Evolutionary conservation across 1,140 invertebrate genomes (phyloP).

Genomic region (Platorchestia sp.): DNA sequence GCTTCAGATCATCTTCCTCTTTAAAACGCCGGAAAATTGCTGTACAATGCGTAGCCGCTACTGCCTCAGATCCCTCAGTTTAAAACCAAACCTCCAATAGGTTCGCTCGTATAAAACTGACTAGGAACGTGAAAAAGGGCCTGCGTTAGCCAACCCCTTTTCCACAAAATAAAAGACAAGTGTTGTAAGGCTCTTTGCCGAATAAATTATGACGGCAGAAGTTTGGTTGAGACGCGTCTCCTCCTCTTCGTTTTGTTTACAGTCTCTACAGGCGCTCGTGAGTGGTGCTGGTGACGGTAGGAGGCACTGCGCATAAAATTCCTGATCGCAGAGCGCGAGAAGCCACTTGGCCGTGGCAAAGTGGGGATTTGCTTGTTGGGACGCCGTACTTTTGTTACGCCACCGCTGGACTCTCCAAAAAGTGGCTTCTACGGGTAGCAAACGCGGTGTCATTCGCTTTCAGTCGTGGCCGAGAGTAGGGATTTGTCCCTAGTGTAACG

Average conservation of each 20-base stretch:
- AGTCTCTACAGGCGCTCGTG: conserved; percentile 6
- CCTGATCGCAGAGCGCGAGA: neutral
- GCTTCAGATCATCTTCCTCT: neutral
- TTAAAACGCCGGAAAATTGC: neutral
- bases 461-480: neutral
- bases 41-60: neutral
- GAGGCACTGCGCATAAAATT: neutral
- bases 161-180: conserved; percentile 19
- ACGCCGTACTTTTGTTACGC: neutral
- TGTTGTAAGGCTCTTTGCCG: conserved; percentile 14
- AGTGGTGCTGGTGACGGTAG: neutral
- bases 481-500: neutral
- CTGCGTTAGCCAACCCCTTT: neutral
- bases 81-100: neutral
- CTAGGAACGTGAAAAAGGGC: neutral
- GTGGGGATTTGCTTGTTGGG: neutral
- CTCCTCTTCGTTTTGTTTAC: conserved; percentile 35
- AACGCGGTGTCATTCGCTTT: neutral
- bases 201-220: conserved; percentile 26
- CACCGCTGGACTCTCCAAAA: neutral
- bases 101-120: neutral
- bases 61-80: neutral
- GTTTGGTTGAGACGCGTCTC: conserved; percentile 20
- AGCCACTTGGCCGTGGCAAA: neutral
- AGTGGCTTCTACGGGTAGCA: neutral